Conservation (phyloP, 1,140 invertebrate species). For the Apis laboriosa region DNA sequence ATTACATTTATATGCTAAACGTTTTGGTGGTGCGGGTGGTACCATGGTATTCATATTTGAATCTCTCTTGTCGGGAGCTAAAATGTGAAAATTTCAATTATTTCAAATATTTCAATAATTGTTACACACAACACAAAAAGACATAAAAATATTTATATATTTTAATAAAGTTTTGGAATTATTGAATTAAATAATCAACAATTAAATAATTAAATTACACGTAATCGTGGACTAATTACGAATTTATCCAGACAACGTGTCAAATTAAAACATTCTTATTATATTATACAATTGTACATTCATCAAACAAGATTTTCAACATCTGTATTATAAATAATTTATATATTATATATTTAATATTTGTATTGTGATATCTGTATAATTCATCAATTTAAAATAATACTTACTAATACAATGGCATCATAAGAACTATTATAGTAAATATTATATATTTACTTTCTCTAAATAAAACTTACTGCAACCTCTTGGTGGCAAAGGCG, state of each 20-base stretch:
- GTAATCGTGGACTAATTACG: not conserved
- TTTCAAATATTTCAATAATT: too few species aligned
- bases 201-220: not conserved
- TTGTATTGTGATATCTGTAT: not conserved
- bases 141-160: not conserved
- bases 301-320: not conserved
- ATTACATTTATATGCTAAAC: slow-evolving; percentile 81
- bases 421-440: too few species aligned
- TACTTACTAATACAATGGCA: too few species aligned
- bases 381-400: not conserved
- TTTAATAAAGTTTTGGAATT: not conserved
- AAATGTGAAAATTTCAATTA: slow-evolving; percentile 48
- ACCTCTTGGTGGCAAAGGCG: slow-evolving; percentile 84
- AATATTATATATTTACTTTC: not conserved
- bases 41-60: slow-evolving; percentile 72
- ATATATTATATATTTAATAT: not conserved
- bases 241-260: not conserved
- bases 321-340: not conserved
- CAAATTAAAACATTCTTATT: not conserved
- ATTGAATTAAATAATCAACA: not conserved
- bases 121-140: too few species aligned
- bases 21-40: slow-evolving; percentile 84
- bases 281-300: not conserved
- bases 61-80: slow-evolving; percentile 83
- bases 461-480: slow-evolving; percentile 79